These are phyloP conservation scores for Phrixothrix hirtus DNA, from an alignment of 2,888 invertebrate species.

Conservation along the genomic window DNA sequence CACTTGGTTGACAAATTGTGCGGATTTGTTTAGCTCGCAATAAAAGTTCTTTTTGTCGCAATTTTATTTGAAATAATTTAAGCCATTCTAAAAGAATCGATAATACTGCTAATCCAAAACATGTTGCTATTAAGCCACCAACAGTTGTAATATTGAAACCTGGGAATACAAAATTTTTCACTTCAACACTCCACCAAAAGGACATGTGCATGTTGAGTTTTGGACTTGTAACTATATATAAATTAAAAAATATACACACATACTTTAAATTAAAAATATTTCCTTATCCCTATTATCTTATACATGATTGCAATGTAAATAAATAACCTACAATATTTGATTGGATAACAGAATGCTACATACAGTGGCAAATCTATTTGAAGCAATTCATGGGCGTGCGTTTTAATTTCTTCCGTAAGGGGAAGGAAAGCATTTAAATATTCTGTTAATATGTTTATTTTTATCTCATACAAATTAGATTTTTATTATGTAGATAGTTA, in stretches of 20 bases:
- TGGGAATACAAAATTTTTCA: slow-evolving; percentile 67
- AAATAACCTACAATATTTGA: no score
- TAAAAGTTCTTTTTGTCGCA: slow-evolving; percentile 52
- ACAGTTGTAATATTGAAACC: slow-evolving; percentile 62
- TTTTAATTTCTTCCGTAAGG: no score
- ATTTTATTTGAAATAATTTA: slow-evolving; percentile 57
- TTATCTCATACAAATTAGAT: no score
- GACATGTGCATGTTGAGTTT: slow-evolving; percentile 62
- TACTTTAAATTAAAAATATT: background rate
- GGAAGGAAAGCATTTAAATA: no score
- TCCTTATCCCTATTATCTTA: background rate
- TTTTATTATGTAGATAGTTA: no score
- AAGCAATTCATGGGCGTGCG: no score
- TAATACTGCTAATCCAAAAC: slow-evolving; percentile 62
- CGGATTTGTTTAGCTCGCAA: slow-evolving; percentile 49
- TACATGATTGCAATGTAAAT: background rate
- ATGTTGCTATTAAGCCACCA: slow-evolving; percentile 62
- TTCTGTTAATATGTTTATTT: no score
- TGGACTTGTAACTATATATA: background rate
- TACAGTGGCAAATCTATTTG: no score
- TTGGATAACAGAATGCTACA: no score
- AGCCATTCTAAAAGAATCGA: slow-evolving; percentile 66
- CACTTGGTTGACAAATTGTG: slow-evolving; percentile 51
- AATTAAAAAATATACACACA: background rate
- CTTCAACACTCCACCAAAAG: slow-evolving; percentile 69